A percentile compares a stretch with the other conserved stretches of the same genome.
Conservation (phyloP, 2,113 vertebrate genomes). For the Nerophis lumbriciformis region DNA sequence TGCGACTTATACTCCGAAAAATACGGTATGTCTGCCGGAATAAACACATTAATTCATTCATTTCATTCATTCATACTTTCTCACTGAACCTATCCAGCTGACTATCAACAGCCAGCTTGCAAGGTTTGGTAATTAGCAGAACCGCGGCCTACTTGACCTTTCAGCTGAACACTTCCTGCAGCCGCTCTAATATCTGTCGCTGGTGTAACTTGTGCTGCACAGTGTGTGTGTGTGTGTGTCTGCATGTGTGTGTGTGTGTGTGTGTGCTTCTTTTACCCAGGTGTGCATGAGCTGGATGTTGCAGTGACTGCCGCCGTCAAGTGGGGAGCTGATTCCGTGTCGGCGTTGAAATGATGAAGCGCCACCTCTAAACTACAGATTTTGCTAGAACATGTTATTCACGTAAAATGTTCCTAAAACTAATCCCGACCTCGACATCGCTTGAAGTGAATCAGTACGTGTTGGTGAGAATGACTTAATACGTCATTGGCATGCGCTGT, state of each 20-base stretch:
- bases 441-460: constrained; percentile 8
- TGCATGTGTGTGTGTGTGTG: too few species aligned
- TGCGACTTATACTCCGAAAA: too few species aligned
- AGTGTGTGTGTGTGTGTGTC: background rate
- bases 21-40: too few species aligned
- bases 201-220: background rate
- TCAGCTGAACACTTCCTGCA: constrained; percentile 17
- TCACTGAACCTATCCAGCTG: background rate
- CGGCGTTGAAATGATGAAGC: background rate
- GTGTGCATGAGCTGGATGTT: background rate
- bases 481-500: background rate
- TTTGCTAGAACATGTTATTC: background rate
- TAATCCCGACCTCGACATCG: constrained; percentile 1
- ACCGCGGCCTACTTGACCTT: constrained; percentile 17
- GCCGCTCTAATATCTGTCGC: constrained; percentile 6
- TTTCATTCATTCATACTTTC: too few species aligned
- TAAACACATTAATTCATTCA: too few species aligned
- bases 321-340: background rate
- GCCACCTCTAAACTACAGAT: too few species aligned
- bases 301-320: background rate
- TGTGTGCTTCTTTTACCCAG: background rate
- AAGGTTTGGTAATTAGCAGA: background rate
- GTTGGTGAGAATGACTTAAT: background rate
- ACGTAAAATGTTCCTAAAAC: background rate
- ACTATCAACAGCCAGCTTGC: background rate